Conservation (phyloP, 2,888 invertebrate genomes). For the Polydrusus tereticollis region DNA sequence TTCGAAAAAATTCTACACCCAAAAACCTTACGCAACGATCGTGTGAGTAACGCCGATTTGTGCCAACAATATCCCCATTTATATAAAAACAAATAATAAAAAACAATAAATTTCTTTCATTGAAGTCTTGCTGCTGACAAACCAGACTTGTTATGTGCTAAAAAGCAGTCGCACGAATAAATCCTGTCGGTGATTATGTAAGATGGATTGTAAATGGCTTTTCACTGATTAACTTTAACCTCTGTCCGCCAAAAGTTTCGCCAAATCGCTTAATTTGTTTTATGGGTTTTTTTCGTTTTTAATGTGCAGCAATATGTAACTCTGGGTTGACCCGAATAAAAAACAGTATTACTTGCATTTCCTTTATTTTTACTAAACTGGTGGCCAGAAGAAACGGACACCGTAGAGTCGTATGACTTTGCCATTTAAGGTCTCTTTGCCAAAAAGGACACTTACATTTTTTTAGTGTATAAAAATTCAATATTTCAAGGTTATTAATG, state of each 20-base stretch:
- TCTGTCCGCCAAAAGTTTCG: not conserved
- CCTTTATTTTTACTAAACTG: too few relatives aligned
- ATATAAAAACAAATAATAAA: conserved; percentile 7
- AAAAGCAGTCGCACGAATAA: not conserved
- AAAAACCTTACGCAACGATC: not conserved
- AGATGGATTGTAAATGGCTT: not conserved
- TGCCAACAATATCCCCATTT: not conserved
- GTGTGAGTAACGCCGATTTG: not conserved
- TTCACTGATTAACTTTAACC: conserved; percentile 6
- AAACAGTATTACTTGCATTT: too few relatives aligned
- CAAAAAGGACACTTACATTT: too few relatives aligned
- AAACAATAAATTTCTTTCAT: conserved; percentile 16
- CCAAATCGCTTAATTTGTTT: conserved; percentile 7
- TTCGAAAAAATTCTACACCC: not conserved
- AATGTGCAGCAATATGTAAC: not conserved
- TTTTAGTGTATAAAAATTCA: too few relatives aligned
- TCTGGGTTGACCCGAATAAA: too few relatives aligned
- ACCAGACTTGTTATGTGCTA: conserved; percentile 11
- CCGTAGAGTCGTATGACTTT: too few relatives aligned
- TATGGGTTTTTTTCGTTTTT: not conserved
- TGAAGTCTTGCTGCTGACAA: conserved; percentile 12
- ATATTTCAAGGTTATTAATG: too few relatives aligned
- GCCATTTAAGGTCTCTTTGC: too few relatives aligned
- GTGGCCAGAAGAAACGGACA: too few relatives aligned
- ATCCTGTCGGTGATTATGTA: not conserved